Percentiles rank a stretch among this genome's conserved stretches.
phyloP scores from a whole-genome alignment of 2,888 invertebrate species.

The Agapetus fuscipes region DNA sequence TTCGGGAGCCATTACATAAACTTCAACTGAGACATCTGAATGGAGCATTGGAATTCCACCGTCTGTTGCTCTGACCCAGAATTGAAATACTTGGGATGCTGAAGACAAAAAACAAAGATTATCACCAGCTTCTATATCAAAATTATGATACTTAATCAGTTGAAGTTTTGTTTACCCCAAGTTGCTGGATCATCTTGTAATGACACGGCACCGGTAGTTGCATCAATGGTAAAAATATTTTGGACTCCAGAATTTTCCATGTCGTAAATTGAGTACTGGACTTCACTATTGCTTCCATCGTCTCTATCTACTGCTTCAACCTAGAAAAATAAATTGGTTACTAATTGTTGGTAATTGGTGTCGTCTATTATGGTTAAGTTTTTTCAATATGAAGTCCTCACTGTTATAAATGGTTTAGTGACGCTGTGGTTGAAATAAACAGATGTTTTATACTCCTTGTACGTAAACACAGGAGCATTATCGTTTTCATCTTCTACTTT shows the following conservation, averaged over 20 bases:
- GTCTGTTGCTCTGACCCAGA: conserved; percentile 71
- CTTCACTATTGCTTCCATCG: conserved; percentile 51
- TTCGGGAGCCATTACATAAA: conserved; percentile 57
- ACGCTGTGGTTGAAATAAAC: conserved; percentile 48
- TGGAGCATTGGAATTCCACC: conserved; percentile 58
- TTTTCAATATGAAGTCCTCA: conserved; percentile 27
- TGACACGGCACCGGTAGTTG: conserved; percentile 54
- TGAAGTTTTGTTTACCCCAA: conserved; percentile 28
- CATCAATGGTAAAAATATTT: conserved; percentile 56
- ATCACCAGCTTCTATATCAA: conserved; percentile 7
- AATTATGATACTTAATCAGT: background rate
- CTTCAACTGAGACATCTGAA: conserved; percentile 63
- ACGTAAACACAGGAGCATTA: conserved; percentile 55
- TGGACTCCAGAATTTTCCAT: conserved; percentile 45
- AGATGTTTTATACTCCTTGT: conserved; percentile 57
- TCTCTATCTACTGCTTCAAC: conserved; percentile 61
- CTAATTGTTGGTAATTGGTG: too few species aligned
- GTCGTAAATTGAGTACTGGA: conserved; percentile 62
- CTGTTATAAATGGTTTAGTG: conserved; percentile 50
- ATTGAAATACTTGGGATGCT: conserved; percentile 65
- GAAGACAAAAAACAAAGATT: conserved; percentile 23
- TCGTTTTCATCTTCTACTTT: conserved; percentile 67
- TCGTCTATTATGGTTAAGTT: too few species aligned
- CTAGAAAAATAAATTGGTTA: conserved; percentile 27
- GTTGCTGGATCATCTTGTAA: conserved; percentile 42